Base-by-base conservation (phyloP, 1,140 invertebrate genomes). In the Venustaconcha ellipsiformis region DNA sequence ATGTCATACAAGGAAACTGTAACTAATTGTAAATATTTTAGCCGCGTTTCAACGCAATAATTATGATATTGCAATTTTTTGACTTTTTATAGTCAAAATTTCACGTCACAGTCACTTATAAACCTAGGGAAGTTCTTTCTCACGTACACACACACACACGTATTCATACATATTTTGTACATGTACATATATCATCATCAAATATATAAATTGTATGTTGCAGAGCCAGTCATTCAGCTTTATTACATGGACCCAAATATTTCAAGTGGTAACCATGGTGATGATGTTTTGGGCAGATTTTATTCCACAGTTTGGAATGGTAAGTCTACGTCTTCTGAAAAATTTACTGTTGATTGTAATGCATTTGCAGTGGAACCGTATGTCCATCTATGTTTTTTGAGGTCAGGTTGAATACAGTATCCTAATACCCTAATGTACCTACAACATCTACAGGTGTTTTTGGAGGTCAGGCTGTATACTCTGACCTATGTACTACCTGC, bases 211-310 rank as follows among this genome's bases (percentile, higher is more conserved):
- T 48, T 48, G 37, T 48, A 48, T 48, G 37, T 79, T 78, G 17
- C 78, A 83, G 82, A 72, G 74, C 5, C 68, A 83, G 58, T 80
- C 80, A 14, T 74, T 83, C 13, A 78, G 73, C 55, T 82, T 82
- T 62, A 80, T 84, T 13, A 80, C 76, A 30, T 82, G 82, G 80
- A 68, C 72, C 18, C 77, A 81, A 23, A 67, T 82, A 18, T 79
- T 72, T 30, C 82, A 84, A 57, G 57, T 78, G 1, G 26, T 79
- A 18, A 73, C 74, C 15, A 72, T 82, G 58, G 48, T 80, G 17
- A 73, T 72, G 13, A 67, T 83, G 2, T 84, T 84, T 76, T 83
- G 82, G 83, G 74, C 76, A 0, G 82, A 84, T 56, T 82, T 84
- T 59, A 78, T 84, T 15, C 82, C 82, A 18, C 78, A 73, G 59